Conservation (phyloP, 2,888 invertebrate species). For the Ectemnius lituratus region DNA sequence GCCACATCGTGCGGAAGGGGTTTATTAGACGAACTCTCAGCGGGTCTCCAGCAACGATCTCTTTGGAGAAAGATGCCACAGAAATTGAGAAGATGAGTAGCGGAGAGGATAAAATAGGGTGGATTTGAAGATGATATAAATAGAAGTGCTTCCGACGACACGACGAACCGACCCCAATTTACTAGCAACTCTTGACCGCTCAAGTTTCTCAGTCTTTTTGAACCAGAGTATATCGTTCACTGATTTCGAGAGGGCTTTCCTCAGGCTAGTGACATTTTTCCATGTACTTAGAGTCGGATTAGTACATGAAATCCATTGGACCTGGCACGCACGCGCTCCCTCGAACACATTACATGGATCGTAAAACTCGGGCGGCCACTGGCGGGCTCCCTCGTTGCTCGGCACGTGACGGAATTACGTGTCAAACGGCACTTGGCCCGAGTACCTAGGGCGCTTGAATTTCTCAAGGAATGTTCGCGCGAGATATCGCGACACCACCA, state of each 20-base stretch:
- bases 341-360: conserved; percentile 13
- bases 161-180: no score
- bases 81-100: no score
- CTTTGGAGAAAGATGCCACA: no score
- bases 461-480: conserved; percentile 27
- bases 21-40: neutral
- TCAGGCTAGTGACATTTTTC: neutral
- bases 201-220: no score
- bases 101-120: no score
- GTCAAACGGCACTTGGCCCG: conserved; percentile 24
- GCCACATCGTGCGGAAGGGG: neutral
- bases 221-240: no score
- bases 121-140: no score
- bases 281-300: neutral
- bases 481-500: conserved; percentile 6
- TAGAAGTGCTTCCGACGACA: no score
- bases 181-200: no score
- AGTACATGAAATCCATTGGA: conserved; percentile 2
- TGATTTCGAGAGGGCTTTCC: no score
- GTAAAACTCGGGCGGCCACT: conserved; percentile 8
- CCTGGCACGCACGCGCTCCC: conserved; percentile 9
- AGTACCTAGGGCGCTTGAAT: neutral
- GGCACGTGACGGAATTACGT: conserved; percentile 42
- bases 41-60: no score
- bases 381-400: conserved; percentile 22